A percentile compares a stretch with the other conserved stretches of the same genome.
Evolutionary conservation across 2,797 vertebrate genomes (phyloP).

Genomic region (Parotocinclus haroldoi): DNA sequence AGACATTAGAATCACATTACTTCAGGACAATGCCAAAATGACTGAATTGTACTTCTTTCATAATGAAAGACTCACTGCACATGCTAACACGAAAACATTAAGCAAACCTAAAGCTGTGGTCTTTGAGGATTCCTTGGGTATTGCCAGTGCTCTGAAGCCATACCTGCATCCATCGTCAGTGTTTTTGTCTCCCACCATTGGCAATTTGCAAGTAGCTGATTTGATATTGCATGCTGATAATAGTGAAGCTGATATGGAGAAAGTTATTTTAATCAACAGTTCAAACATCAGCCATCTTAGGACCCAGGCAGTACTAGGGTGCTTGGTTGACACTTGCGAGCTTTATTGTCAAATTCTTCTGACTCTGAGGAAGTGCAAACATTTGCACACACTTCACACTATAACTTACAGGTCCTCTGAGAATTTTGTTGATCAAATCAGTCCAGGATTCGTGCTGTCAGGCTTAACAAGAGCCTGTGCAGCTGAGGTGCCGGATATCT

Average conservation of each 20-base stretch:
- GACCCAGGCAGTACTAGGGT: constrained; percentile 60
- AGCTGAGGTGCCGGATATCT: constrained; percentile 63
- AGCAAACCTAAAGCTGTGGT: constrained; percentile 68
- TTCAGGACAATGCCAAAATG: constrained; percentile 53
- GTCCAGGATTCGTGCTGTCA: constrained; percentile 75
- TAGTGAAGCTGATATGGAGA: constrained; percentile 45
- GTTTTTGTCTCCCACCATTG: constrained; percentile 34
- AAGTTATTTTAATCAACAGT: constrained; percentile 78
- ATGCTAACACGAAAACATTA: constrained; percentile 25
- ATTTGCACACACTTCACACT: constrained; percentile 58
- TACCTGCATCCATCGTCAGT: constrained; percentile 63
- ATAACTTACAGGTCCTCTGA: constrained; percentile 79
- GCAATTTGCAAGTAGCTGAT: constrained; percentile 37
- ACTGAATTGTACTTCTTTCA: constrained; percentile 72
- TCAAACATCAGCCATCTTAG: constrained; percentile 67
- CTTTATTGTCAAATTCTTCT: constrained; percentile 74
- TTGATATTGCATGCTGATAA: constrained; percentile 53
- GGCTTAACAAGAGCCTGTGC: constrained; percentile 79
- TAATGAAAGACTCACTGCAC: constrained; percentile 63
- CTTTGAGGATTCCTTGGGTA: constrained; percentile 77
- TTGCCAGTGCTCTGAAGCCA: constrained; percentile 68
- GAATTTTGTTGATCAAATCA: constrained; percentile 71
- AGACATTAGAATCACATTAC: constrained; percentile 69
- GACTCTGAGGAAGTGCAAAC: constrained; percentile 62
- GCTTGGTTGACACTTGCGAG: constrained; percentile 75